These are phyloP conservation scores for Xiphorhynchus erythropygius DNA, from an alignment of 2,797 vertebrate genomes.

Conservation along the genomic window DNA sequence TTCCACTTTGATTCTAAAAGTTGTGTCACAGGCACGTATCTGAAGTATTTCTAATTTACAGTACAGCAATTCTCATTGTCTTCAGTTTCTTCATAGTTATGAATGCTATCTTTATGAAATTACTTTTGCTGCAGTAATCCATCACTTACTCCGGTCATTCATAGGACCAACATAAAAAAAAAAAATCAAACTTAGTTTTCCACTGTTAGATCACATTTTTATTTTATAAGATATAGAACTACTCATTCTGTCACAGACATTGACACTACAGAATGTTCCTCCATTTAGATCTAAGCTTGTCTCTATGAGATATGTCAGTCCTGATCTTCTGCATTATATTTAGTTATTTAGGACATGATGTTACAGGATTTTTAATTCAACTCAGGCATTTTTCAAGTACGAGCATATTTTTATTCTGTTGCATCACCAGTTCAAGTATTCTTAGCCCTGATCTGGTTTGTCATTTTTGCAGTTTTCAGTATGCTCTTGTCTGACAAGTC, in stretches of 20 bases:
- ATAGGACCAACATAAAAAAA: background rate
- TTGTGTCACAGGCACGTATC: background rate
- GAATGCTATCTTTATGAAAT: background rate
- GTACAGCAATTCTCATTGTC: background rate
- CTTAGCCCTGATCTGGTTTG: background rate
- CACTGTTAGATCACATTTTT: background rate
- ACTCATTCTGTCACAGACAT: background rate
- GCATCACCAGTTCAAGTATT: background rate
- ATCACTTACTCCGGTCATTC: background rate
- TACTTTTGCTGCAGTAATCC: background rate
- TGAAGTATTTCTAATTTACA: background rate
- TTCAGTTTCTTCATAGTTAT: background rate
- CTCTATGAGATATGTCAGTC: background rate
- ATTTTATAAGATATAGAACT: background rate
- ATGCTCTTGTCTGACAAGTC: constrained; percentile 19
- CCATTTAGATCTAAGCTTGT: background rate
- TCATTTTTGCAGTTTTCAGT: constrained; percentile 7
- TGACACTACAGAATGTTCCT: background rate
- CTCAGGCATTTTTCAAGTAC: background rate
- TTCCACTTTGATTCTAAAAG: background rate
- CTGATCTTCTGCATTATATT: background rate
- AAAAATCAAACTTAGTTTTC: background rate
- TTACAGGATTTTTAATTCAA: constrained; percentile 22
- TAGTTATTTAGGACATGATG: constrained; percentile 1
- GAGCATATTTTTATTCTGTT: background rate